Evolutionary conservation across 2,888 invertebrate species (phyloP), one percentile per base, ranked within the genome.

Genomic region (Drosophila siamana): DNA sequence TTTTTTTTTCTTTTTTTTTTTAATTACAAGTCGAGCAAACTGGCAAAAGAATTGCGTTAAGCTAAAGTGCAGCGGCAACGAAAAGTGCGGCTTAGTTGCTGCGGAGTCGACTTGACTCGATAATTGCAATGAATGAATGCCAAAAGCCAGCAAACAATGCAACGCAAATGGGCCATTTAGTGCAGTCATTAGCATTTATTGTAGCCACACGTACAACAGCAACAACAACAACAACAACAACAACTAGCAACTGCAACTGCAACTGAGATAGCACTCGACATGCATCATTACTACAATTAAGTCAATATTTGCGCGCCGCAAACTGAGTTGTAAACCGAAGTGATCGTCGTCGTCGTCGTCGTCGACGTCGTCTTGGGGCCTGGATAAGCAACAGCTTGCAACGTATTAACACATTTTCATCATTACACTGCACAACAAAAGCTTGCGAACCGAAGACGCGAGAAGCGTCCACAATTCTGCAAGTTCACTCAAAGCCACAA

Each of bases 161-260:
- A 68, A 71, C 57, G 59, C 72, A 75, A 87, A 80, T 80, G 84
- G 74, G 48, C 64, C 85, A 79, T 85, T 86, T 86, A 86, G 82
- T 71, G 75, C 70, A 82, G 67, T 85, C 86, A 84, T 84, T 84
- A 87, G 87, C 88, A 87, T 81, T 86, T 76, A 80, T 80, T 76
- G 78, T 70, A 69, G 78, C 68, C 82, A 77, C 78, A 74, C 70
- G 64, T 79, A 57, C 61, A 48, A 57, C 51, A 46, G n/a, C 46
- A 48, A 33, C 47, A 54, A 15, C 52, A 40, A n/a, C 33, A 3
- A 26, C 50, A 65, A 48, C 40, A 69, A 65, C 60, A 54, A 13
- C 74, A 63, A 48, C 26, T 5, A 24, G 7, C 52, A 74, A n/a
- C 56, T 52, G 30, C 60, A 74, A 28, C 62, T 59, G 40, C 36